Conservation (phyloP, 2,797 vertebrate genomes). For the Hoplostethus atlanticus region DNA sequence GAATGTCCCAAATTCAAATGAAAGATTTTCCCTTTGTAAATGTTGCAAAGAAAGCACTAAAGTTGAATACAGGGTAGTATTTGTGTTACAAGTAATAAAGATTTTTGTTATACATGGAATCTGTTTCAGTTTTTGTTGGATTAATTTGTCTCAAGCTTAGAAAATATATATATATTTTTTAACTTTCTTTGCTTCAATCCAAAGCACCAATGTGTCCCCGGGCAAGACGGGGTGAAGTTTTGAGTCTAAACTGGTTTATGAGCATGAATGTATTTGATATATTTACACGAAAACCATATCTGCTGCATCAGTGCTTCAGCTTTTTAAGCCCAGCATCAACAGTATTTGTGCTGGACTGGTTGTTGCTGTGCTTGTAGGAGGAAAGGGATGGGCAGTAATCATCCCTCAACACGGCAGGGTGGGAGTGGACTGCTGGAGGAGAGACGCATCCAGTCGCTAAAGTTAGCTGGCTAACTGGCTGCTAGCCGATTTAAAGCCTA, state of each 20-base stretch:
- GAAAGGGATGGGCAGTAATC: not conserved
- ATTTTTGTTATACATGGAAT: constrained; percentile 11
- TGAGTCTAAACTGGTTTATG: too few relatives aligned
- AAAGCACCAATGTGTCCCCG: too few relatives aligned
- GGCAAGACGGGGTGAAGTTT: too few relatives aligned
- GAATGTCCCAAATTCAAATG: constrained; percentile 37
- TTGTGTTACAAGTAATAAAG: constrained; percentile 53
- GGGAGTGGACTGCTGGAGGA: constrained; percentile 33
- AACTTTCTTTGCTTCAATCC: too few relatives aligned
- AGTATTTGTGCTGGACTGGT: too few relatives aligned
- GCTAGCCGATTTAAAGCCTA: constrained; percentile 44
- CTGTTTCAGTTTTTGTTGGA: constrained; percentile 3
- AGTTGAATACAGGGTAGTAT: constrained; percentile 34
- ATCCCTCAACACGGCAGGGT: too few relatives aligned
- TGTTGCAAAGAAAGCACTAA: constrained; percentile 20
- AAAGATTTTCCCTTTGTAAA: constrained; percentile 32
- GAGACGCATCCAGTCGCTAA: constrained; percentile 32
- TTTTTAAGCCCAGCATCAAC: too few relatives aligned
- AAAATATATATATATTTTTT: too few relatives aligned
- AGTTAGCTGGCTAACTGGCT: constrained; percentile 60
- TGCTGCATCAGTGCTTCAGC: too few relatives aligned
- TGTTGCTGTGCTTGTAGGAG: too few relatives aligned
- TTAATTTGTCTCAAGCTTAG: not conserved
- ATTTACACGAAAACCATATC: too few relatives aligned
- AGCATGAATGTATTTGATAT: too few relatives aligned